Evolutionary conservation across 2,797 vertebrate species (phyloP).

Genomic region (Scyliorhinus canicula): DNA sequence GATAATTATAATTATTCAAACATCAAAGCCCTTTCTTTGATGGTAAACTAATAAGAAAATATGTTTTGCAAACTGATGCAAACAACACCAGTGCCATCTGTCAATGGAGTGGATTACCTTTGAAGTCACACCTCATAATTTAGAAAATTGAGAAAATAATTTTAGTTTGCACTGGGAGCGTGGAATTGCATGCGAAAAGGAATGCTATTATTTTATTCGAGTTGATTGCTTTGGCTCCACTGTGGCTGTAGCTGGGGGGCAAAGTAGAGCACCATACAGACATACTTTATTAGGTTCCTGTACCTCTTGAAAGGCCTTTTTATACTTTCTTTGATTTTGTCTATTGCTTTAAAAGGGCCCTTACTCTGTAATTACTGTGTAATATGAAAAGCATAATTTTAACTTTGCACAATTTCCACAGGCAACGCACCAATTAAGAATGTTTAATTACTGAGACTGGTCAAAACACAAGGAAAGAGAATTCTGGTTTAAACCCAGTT

Average conservation of each 20-base stretch:
- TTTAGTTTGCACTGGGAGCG: conserved; percentile 76
- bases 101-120: conserved; percentile 58
- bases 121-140: conserved; percentile 81
- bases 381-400: conserved; percentile 80
- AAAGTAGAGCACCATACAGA: conserved; percentile 68
- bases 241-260: conserved; percentile 74
- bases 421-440: conserved; percentile 71
- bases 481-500: conserved; percentile 65
- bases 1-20: conserved; percentile 3
- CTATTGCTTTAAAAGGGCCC: conserved; percentile 72
- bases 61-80: conserved; percentile 20
- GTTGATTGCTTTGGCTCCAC: conserved; percentile 76
- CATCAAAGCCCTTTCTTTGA: background rate
- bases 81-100: conserved; percentile 24
- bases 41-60: conserved; percentile 22
- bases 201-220: conserved; percentile 83
- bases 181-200: conserved; percentile 70
- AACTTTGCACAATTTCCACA: conserved; percentile 75
- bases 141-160: conserved; percentile 81
- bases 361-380: conserved; percentile 77
- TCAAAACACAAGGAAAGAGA: conserved; percentile 50
- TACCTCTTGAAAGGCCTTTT: conserved; percentile 73
- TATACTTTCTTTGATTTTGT: conserved; percentile 73
- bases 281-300: conserved; percentile 75
- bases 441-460: conserved; percentile 67